Evolutionary conservation across 2,888 invertebrate species (phyloP).

Genomic region (Drosophila sordidula): DNA sequence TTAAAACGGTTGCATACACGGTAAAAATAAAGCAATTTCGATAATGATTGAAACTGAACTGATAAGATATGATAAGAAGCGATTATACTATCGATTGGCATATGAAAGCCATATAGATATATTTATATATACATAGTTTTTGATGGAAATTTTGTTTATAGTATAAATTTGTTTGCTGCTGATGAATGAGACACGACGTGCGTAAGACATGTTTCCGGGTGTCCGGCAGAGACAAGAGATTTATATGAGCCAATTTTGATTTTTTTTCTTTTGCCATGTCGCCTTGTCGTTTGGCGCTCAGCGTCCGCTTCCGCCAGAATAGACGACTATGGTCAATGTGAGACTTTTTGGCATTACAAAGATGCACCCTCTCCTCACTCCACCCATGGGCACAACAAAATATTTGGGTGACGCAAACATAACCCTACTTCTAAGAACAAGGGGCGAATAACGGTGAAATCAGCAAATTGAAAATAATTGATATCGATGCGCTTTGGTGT

Average conservation of each 20-base stretch:
- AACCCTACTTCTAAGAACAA: conserved; percentile 67
- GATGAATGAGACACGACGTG: conserved; percentile 40
- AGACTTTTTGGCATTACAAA: conserved; percentile 44
- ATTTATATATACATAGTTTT: conserved; percentile 2
- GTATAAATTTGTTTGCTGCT: conserved; percentile 33
- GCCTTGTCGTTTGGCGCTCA: conserved; percentile 47
- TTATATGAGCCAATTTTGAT: conserved; percentile 50
- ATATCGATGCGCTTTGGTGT: conserved; percentile 52
- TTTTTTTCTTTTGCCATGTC: conserved; percentile 26
- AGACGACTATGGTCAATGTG: conserved; percentile 32
- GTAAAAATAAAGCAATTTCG: conserved; percentile 6
- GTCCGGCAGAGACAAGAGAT: conserved; percentile 37
- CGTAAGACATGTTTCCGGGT: conserved; percentile 59
- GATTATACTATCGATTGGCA: neutral
- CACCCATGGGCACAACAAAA: conserved; percentile 49
- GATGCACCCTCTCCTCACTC: conserved; percentile 1
- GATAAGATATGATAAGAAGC: conserved; percentile 15
- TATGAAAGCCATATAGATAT: neutral
- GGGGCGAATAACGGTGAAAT: conserved; percentile 46
- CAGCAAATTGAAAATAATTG: conserved; percentile 75
- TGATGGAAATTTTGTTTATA: conserved; percentile 14
- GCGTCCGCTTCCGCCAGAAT: conserved; percentile 55
- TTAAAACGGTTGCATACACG: conserved; percentile 15
- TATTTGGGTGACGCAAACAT: conserved; percentile 79
- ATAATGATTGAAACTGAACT: neutral